phyloP scores from a whole-genome alignment of 2,888 invertebrate genomes.

The Ophion slaviceki region DNA sequence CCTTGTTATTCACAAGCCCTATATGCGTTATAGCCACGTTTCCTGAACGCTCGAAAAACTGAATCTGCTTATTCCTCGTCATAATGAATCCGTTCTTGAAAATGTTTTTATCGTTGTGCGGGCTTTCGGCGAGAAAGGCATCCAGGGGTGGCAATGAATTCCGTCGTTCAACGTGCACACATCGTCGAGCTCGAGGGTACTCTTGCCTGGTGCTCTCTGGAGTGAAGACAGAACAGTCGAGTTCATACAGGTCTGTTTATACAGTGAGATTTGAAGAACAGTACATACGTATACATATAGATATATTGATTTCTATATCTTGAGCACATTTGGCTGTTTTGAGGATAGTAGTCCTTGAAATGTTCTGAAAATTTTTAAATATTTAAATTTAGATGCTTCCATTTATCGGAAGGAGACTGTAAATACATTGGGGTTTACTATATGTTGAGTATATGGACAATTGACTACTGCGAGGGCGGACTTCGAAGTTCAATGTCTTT shows the following conservation, averaged over 20 bases:
- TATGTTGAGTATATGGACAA: background rate
- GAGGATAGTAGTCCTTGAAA: background rate
- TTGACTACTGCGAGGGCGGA: background rate
- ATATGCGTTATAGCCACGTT: background rate
- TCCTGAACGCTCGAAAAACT: background rate
- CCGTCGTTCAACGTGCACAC: constrained; percentile 31
- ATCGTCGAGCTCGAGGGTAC: constrained; percentile 44
- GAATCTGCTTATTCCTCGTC: background rate
- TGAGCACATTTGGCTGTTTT: background rate
- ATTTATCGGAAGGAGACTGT: too few species aligned
- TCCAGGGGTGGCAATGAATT: constrained; percentile 35
- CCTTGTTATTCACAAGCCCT: background rate
- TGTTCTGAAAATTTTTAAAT: background rate
- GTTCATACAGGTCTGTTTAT: constrained; percentile 7
- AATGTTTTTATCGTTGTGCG: background rate
- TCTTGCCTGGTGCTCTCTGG: constrained; percentile 21
- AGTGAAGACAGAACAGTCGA: constrained; percentile 16
- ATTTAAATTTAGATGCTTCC: background rate
- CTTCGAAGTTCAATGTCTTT: background rate
- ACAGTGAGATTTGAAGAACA: constrained; percentile 9
- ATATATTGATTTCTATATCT: background rate
- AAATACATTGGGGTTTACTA: too few species aligned
- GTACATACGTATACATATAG: background rate
- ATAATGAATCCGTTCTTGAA: constrained; percentile 1
- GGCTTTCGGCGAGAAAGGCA: background rate